Conservation (phyloP, 2,888 invertebrate genomes). For the Heliconius cydno region DNA sequence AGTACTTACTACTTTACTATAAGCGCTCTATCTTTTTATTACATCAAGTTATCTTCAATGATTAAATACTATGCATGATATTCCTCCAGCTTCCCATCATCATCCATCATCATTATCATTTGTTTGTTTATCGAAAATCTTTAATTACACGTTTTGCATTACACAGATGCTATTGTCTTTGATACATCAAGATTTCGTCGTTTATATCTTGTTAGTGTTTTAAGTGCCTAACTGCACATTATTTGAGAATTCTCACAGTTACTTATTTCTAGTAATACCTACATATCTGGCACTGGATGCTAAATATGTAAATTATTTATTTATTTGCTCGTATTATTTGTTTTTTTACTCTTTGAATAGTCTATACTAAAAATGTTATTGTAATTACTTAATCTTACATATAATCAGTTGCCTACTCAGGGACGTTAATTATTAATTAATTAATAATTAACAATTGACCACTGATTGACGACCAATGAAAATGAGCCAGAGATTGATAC, state of each 20-base stretch:
- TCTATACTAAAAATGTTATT: no score
- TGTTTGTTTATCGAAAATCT: slow-evolving; percentile 34
- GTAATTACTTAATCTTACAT: no score
- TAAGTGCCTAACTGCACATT: slow-evolving; percentile 27
- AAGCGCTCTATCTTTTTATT: not conserved
- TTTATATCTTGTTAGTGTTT: slow-evolving; percentile 35
- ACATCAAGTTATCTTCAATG: not conserved
- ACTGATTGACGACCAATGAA: no score
- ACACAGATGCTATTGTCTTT: slow-evolving; percentile 33
- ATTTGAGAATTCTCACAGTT: slow-evolving; percentile 38
- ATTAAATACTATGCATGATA: not conserved
- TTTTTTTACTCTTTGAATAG: no score
- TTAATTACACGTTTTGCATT: slow-evolving; percentile 20
- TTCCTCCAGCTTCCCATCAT: not conserved
- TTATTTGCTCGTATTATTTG: no score
- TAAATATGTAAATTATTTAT: no score
- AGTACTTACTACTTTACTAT: no score
- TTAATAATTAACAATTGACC: no score
- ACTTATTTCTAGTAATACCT: slow-evolving; percentile 10
- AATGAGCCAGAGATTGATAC: no score
- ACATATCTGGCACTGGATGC: no score
- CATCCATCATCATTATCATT: slow-evolving; percentile 15
- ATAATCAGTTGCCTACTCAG: no score
- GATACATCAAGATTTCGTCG: slow-evolving; percentile 35
- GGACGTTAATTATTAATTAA: no score